Base-by-base conservation (phyloP, 2,888 invertebrate species). In the Sphinx pinastri region DNA sequence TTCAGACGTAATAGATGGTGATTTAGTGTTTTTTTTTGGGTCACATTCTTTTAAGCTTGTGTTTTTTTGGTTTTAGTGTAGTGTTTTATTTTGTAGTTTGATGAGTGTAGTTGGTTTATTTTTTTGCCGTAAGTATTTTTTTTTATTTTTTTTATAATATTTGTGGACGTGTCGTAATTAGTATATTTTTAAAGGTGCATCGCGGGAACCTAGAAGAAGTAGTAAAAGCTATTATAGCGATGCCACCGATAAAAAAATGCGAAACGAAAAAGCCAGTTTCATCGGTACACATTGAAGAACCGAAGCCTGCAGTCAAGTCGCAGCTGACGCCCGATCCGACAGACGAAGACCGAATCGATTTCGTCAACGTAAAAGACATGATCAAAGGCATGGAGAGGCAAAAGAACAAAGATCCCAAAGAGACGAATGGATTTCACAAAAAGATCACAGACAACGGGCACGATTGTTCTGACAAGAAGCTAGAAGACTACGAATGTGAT, bases 371-470 rank as follows among this genome's bases (percentile, higher is more conserved):
- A 19, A 94, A 94, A 84, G 95, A 95, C 79, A 85, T 95, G 14
- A 95, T 96, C 60, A 95, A 95, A 82, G 95, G 95, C 75, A 95
- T 96, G 87, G 96, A 96, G 79, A 94, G 92, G 72, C 92, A 93
- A 69, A 92, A 89, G 72, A 79, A 73, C 0, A 82, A 85, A 51
- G 83, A 83, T 13, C 70, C 79, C 0, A 88, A 89, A 77, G 89
- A 91, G 58, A 89, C 91, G 0, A 94, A 94, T 58, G 94, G 94
- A 0, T 90, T 90, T 72, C 87, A 87, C 47, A 91, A 90, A 77
- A 91, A 90, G 73, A 84, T 86, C 3, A 85, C 81, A 0, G 89
- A 90, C 69, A 90, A 91, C 16, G 90, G 89, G 0, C 88, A 89
- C 52, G 90, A 90, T 74, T 16, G 73, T 45, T 60, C 72, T 0